Evolutionary conservation across 2,797 vertebrate species (phyloP), one percentile per base, ranked within the genome.

Genomic region (Lutra lutra): DNA sequence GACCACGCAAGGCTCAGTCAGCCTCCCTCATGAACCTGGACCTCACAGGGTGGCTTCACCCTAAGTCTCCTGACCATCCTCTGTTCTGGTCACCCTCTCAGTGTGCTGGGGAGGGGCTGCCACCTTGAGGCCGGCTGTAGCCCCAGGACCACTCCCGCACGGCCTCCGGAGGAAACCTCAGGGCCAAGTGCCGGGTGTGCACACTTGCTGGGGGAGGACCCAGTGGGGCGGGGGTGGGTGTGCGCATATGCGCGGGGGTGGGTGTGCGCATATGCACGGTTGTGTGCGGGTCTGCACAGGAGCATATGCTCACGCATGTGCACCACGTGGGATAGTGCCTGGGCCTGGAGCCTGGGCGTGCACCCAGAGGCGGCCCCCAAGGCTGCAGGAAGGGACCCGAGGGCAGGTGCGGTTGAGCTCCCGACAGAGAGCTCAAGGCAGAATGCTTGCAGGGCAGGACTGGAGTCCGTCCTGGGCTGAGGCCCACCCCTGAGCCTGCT

Each of bases 381-480:
- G 12, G 35, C n/a, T 54, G 25, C 4, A 2, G 4, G 13, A 38
- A 20, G 51, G 18, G 27, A 32, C 68, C 21, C 4, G 40, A 88
- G 43, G n/a, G 23, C 20, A 40, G 32, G 51, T 0, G 0, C 54
- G 46, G 64, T 23, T 0, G 66, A 60, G 82, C 88, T 97, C 94
- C 51, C 0, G 15, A 18, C 17, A 17, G 51, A 51, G 14, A 5
- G 48, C 51, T 54, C 51, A 15, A 1, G 14, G 48, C 7, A 3
- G 14, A 15, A 15, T 51, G 48, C 14, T 46, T 0, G 90, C 96
- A 96, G 95, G 86, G 89, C 87, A 64, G 90, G 97, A 95, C 93
- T 94, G 29, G 75, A 96, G 84, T 23, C 18, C 79, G 94, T 95
- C 91, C 86, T 86, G 97, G 84, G 72, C 90, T 25, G 5, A 56